Evolutionary conservation across 2,797 vertebrate genomes (phyloP), one percentile per base, ranked within the genome.

Genomic region (Helicolenus hilgendorfi): DNA sequence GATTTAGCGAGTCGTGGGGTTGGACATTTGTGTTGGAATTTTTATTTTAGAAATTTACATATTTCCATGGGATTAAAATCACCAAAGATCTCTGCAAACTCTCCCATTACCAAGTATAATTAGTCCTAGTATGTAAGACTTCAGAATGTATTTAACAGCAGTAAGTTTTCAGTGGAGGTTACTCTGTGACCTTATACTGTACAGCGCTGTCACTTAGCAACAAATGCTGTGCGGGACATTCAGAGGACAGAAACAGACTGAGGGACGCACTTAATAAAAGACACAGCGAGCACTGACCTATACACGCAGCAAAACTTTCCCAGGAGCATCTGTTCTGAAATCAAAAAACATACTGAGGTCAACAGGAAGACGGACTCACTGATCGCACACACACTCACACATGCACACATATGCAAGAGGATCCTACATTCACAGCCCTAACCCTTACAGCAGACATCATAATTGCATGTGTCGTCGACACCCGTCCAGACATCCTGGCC

Each of bases 281-380:
- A 81, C 87, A 79, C 38, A 73, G 79, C 45, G 60, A 88, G 83
- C 14, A 35, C 72, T 83, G 93, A 93, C 91, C 88, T 94, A 88
- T 45, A 65, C 71, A 58, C 7, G 10, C 72, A 79, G 76, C 67
- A 35, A 88, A 92, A 92, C 80, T 91, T 92, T 91, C 79, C 72
- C 59, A 29, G 35, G 77, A 94, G 92, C 93, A 95, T 95, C 94
- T 95, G 94, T 83, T 96, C 89, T 65, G 45, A 79, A 75, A 85
- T 55, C 70, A 74, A 82, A 85, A 58, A 29, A 69, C 69, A 85
- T 14, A 56, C 49, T 64, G 70, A 91, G 85, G 91, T 91, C 88
- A 91, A 36, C 0, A 26, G 10, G 26, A 86, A 89, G 82, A 90
- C 67, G 5, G 49, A 82, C 86, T 56, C 41, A 65, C 65, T 72